A percentile compares a stretch with the other conserved stretches of the same genome.
phyloP scores from a whole-genome alignment of 2,113 vertebrate genomes.

The Galbula dea region DNA sequence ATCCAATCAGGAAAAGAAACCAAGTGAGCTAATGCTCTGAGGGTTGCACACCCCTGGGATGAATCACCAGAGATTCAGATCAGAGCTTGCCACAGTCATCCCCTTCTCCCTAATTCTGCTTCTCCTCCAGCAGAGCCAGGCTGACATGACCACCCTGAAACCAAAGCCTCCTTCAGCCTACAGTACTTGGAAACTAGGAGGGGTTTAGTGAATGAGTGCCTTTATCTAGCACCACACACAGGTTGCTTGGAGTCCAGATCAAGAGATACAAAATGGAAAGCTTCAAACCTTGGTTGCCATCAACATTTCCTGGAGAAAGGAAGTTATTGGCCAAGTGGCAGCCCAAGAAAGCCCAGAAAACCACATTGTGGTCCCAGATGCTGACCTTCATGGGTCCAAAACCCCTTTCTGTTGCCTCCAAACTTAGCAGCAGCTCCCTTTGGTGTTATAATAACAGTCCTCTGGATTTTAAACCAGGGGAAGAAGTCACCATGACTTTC shows the following conservation, averaged over 20 bases:
- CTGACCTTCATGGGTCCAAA: neutral
- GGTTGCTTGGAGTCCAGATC: no score
- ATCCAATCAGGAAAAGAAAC: neutral
- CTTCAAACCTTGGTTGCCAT: no score
- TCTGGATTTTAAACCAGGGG: neutral
- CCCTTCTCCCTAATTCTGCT: neutral
- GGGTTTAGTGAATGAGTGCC: no score
- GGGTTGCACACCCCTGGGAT: neutral
- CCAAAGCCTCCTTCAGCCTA: no score
- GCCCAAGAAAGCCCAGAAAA: no score
- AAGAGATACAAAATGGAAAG: no score
- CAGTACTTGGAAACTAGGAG: no score
- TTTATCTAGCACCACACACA: no score
- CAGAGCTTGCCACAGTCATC: neutral
- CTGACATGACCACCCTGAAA: no score
- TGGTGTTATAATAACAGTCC: neutral
- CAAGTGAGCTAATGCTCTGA: neutral
- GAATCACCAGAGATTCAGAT: neutral
- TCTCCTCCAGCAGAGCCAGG: neutral
- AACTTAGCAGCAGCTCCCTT: neutral
- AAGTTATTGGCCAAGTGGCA: no score
- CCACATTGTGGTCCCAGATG: neutral
- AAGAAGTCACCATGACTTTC: neutral
- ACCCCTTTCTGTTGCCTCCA: neutral
- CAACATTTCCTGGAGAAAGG: no score